These are phyloP conservation scores for Tenthredo distinguenda DNA, from an alignment of 2,888 invertebrate species.

Conservation along the genomic window DNA sequence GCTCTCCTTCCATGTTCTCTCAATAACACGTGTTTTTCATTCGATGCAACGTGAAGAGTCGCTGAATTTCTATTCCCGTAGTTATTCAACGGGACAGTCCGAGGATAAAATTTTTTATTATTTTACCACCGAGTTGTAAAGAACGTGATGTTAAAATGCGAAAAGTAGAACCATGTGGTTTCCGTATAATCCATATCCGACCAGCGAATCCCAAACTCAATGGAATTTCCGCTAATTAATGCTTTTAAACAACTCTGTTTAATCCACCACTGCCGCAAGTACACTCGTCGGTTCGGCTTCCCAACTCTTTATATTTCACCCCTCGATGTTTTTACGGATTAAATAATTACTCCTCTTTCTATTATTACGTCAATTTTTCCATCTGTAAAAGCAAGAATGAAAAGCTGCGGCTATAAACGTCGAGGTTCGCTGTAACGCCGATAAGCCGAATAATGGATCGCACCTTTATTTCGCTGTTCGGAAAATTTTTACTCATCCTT, in stretches of 20 bases:
- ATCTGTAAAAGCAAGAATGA: not conserved
- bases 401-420: not conserved
- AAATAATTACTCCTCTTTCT: not conserved
- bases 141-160: not conserved
- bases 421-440: not conserved
- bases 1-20: not conserved
- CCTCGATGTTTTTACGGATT: constrained; percentile 26
- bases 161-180: not conserved
- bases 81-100: not conserved
- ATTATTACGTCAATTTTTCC: constrained; percentile 30
- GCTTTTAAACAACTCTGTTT: constrained; percentile 20
- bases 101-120: not conserved
- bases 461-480: not conserved
- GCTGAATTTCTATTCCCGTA: constrained; percentile 21
- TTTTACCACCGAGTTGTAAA: not conserved
- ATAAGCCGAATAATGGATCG: no score
- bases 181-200: not conserved
- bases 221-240: constrained; percentile 16
- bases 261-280: not conserved
- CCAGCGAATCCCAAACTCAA: not conserved
- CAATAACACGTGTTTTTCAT: constrained; percentile 16
- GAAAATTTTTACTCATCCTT: not conserved
- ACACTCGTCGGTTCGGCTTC: constrained; percentile 12
- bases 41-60: not conserved
- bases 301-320: constrained; percentile 25